Conservation (phyloP, 2,888 invertebrate genomes). For the Idaea dimidiata region DNA sequence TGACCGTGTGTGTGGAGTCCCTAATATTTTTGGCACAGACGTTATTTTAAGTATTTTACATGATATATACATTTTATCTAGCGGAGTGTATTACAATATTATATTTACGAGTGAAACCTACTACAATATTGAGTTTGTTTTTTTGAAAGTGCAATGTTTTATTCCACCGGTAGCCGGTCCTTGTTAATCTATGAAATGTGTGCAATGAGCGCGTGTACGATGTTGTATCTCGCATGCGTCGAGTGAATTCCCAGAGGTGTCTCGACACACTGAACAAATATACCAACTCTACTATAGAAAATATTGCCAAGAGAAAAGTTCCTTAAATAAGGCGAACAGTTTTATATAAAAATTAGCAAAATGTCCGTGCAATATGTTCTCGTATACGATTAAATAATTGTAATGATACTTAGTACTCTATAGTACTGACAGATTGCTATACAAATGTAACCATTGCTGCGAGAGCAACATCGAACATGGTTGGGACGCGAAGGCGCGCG, state of each 20-base stretch:
- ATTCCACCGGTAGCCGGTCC: slow-evolving; percentile 78
- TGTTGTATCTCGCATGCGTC: slow-evolving; percentile 41
- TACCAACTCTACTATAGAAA: background rate
- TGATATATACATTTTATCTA: slow-evolving; percentile 80
- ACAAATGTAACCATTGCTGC: background rate
- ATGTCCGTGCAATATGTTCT: background rate
- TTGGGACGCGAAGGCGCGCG: slow-evolving; percentile 74
- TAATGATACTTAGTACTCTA: background rate
- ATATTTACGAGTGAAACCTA: slow-evolving; percentile 79
- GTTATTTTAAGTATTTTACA: slow-evolving; percentile 79
- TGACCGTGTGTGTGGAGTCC: slow-evolving; percentile 76
- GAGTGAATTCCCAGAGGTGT: slow-evolving; percentile 45
- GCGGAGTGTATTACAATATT: slow-evolving; percentile 80
- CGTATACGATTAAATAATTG: background rate
- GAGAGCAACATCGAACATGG: slow-evolving; percentile 34
- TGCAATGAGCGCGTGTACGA: slow-evolving; percentile 64
- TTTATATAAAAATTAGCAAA: background rate
- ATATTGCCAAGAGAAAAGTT: background rate
- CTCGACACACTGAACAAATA: slow-evolving; percentile 36
- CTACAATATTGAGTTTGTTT: slow-evolving; percentile 81
- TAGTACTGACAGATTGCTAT: background rate
- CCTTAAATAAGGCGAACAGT: background rate
- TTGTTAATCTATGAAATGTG: slow-evolving; percentile 70
- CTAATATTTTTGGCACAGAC: slow-evolving; percentile 77
- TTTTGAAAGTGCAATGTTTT: slow-evolving; percentile 79